phyloP scores from a whole-genome alignment of 2,113 vertebrate species.

The Potamarius usumacintae region DNA sequence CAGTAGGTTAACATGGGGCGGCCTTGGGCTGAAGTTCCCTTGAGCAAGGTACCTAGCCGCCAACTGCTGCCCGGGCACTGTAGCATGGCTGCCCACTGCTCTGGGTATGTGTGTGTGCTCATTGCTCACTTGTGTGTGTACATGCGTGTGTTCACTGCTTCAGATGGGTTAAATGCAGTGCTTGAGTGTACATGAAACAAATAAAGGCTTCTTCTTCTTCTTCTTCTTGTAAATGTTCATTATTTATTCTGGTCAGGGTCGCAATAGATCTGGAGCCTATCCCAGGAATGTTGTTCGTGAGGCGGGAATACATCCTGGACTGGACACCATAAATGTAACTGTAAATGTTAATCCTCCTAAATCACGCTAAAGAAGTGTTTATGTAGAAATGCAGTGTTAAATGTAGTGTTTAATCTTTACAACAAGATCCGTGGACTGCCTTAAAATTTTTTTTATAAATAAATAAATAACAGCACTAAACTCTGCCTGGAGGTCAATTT shows the following conservation, averaged over 20 bases:
- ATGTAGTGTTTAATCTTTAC: background rate
- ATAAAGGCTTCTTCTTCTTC: too few relatives aligned
- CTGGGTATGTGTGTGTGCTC: too few relatives aligned
- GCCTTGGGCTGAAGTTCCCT: too few relatives aligned
- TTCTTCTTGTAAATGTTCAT: background rate
- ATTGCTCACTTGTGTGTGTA: too few relatives aligned
- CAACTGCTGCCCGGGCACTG: too few relatives aligned
- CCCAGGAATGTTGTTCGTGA: background rate
- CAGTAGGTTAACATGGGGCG: too few relatives aligned
- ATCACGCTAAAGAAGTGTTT: background rate
- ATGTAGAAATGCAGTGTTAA: background rate
- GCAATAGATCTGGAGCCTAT: background rate
- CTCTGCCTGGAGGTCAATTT: background rate
- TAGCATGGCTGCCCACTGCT: too few relatives aligned
- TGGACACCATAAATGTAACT: background rate
- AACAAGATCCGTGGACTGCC: background rate
- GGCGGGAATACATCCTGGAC: background rate
- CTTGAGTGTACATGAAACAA: too few relatives aligned
- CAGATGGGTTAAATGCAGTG: too few relatives aligned
- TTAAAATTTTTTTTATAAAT: background rate
- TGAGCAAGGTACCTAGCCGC: too few relatives aligned
- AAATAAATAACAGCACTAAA: background rate
- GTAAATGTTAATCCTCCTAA: background rate
- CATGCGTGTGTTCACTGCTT: too few relatives aligned
- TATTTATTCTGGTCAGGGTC: background rate